phyloP scores from a whole-genome alignment of 2,797 vertebrate genomes.

The Nyctibius grandis region DNA sequence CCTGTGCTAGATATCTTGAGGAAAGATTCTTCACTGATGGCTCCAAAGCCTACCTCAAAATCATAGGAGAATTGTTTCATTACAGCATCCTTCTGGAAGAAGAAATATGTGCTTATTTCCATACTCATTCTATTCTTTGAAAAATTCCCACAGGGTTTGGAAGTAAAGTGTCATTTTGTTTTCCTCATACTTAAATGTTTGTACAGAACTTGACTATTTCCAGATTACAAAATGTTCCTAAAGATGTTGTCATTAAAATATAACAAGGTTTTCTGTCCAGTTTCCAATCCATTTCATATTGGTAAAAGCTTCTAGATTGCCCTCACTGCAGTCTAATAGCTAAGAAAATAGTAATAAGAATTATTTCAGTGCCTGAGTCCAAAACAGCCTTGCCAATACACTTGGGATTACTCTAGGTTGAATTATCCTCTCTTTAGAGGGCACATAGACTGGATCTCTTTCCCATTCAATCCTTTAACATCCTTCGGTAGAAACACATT shows the following conservation, averaged over 20 bases:
- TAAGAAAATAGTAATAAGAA: not conserved
- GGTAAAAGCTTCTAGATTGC: not conserved
- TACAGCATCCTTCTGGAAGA: not conserved
- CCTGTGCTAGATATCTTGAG: not conserved
- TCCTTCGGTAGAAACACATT: not conserved
- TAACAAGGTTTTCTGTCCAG: not conserved
- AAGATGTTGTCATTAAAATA: not conserved
- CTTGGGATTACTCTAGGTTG: not conserved
- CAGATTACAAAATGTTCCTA: not conserved
- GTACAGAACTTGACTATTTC: not conserved
- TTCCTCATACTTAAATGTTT: not conserved
- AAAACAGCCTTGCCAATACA: not conserved
- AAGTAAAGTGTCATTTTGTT: not conserved
- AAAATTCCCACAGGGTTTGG: not conserved
- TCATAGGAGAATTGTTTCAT: not conserved
- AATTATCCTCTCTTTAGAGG: not conserved
- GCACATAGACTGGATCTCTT: not conserved
- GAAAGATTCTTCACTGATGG: not conserved
- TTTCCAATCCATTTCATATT: not conserved
- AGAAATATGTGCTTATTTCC: not conserved
- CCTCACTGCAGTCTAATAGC: not conserved
- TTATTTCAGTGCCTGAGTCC: not conserved
- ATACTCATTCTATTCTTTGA: not conserved
- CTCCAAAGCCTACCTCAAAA: not conserved
- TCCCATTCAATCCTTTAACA: not conserved